Conservation (phyloP, 2,113 vertebrate genomes). For the Ovibos moschatus region DNA sequence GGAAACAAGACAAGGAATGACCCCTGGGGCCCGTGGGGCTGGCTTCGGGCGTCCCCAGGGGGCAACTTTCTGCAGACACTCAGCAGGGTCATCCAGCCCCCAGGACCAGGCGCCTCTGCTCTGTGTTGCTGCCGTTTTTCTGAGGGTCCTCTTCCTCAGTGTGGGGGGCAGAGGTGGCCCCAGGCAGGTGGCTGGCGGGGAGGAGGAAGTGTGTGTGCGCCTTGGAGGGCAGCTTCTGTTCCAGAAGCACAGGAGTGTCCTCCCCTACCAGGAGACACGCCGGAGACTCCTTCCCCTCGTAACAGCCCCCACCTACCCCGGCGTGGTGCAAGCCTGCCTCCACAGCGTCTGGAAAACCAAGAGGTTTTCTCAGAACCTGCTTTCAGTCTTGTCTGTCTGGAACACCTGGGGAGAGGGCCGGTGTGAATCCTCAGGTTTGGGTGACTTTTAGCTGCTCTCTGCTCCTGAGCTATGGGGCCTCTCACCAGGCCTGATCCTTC, state of each 20-base stretch:
- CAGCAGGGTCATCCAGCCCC: background rate
- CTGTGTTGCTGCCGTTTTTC: fast-evolving
- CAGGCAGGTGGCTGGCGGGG: background rate
- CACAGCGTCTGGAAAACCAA: background rate
- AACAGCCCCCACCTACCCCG: fast-evolving
- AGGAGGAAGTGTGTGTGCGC: background rate
- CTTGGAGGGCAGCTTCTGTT: background rate
- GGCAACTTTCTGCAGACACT: background rate
- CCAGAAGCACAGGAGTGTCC: background rate
- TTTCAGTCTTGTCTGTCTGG: background rate
- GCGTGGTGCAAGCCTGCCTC: background rate
- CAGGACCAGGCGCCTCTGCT: background rate
- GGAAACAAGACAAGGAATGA: background rate
- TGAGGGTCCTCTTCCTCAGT: background rate
- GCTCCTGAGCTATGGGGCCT: background rate
- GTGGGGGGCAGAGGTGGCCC: background rate
- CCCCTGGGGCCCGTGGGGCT: fast-evolving
- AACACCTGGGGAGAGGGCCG: background rate
- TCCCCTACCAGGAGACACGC: background rate
- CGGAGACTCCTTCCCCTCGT: fast-evolving
- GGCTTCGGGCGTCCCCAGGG: background rate
- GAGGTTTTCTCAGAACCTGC: background rate
- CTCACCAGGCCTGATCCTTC: background rate
- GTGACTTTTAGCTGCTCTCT: background rate
- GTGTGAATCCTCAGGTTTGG: background rate